Evolutionary conservation across 2,797 vertebrate genomes (phyloP).

Genomic region (Rhinichthys osculus): DNA sequence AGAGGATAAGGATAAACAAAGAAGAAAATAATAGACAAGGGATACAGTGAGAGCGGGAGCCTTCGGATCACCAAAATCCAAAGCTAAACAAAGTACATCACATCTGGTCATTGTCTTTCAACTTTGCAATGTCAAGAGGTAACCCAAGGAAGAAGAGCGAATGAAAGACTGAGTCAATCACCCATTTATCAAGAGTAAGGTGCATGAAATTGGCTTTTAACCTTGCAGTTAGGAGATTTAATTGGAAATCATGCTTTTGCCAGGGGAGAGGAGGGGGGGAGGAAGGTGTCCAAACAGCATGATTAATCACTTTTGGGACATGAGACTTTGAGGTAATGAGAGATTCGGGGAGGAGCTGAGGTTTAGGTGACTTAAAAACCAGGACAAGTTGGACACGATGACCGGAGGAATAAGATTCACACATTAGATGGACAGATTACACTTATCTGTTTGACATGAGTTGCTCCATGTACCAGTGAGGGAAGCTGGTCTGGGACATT

Average conservation of each 20-base stretch:
- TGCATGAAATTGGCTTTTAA: constrained; percentile 86
- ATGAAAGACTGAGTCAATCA: constrained; percentile 60
- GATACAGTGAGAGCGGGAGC: constrained; percentile 1
- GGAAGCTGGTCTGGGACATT: not conserved
- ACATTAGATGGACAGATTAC: constrained; percentile 41
- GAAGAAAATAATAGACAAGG: constrained; percentile 7
- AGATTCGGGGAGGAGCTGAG: constrained; percentile 12
- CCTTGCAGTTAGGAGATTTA: constrained; percentile 83
- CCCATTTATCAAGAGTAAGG: constrained; percentile 82
- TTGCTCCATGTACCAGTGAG: not conserved
- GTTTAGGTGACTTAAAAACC: constrained; percentile 42
- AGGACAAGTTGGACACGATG: constrained; percentile 12
- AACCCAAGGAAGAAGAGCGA: constrained; percentile 62
- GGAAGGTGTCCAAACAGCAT: constrained; percentile 72
- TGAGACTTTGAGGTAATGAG: constrained; percentile 60
- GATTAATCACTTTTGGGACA: constrained; percentile 79
- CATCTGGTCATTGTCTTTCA: constrained; percentile 45
- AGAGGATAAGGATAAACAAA: constrained; percentile 7
- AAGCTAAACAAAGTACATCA: constrained; percentile 24
- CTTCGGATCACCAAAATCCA: not conserved
- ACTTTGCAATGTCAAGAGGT: constrained; percentile 28
- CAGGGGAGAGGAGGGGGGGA: constrained; percentile 47
- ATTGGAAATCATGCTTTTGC: constrained; percentile 82
- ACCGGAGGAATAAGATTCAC: constrained; percentile 68
- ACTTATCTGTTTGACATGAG: constrained; percentile 1